phyloP scores from a whole-genome alignment of 2,113 vertebrate species.

The Stomatorhinus ivindoensis region DNA sequence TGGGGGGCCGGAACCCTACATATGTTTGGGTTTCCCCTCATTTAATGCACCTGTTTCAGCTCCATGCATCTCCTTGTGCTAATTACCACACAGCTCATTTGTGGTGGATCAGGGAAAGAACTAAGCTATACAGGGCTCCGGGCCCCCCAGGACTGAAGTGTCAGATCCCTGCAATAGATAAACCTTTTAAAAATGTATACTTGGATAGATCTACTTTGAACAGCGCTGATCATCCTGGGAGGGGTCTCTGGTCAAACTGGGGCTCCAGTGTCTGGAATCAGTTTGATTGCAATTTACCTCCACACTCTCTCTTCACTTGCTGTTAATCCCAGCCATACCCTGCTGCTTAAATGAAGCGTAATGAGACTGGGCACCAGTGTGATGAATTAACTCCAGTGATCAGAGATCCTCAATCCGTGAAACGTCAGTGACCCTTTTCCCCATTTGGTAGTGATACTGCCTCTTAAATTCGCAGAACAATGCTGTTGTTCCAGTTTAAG shows the following conservation, averaged over 20 bases:
- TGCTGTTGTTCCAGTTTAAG: background rate
- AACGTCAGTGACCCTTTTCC: background rate
- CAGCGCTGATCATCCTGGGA: background rate
- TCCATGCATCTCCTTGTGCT: too few relatives aligned
- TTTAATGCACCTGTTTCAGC: too few relatives aligned
- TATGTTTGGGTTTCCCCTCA: too few relatives aligned
- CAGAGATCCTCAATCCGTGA: background rate
- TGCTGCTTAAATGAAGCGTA: background rate
- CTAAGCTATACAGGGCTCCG: too few relatives aligned
- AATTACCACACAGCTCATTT: too few relatives aligned
- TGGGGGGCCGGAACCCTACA: too few relatives aligned
- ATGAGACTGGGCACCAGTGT: background rate
- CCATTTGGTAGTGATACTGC: background rate
- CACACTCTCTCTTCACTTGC: background rate
- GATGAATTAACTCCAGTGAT: background rate
- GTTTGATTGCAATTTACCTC: background rate
- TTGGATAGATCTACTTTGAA: background rate
- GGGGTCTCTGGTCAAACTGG: background rate
- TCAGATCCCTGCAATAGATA: too few relatives aligned
- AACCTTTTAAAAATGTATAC: background rate
- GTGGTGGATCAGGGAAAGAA: too few relatives aligned
- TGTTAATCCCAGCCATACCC: background rate
- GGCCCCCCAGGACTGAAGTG: too few relatives aligned
- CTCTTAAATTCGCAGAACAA: background rate
- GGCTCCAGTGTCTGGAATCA: background rate